These are phyloP conservation scores for Dicyrtomina minuta DNA, from an alignment of 2,888 invertebrate species.

Conservation along the genomic window DNA sequence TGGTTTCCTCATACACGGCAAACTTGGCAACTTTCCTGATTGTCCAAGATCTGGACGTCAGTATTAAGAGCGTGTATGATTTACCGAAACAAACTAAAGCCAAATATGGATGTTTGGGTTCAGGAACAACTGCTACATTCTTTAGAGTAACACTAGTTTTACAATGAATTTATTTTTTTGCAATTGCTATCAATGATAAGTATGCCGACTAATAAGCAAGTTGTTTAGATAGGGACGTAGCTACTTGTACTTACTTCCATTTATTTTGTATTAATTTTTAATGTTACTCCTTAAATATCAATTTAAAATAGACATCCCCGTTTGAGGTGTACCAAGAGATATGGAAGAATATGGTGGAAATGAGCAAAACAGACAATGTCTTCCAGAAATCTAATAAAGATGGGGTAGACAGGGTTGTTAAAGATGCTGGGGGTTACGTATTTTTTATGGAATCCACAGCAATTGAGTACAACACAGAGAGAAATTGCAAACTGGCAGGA, in stretches of 20 bases:
- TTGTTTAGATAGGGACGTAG: too few relatives aligned
- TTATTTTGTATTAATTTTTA: neutral
- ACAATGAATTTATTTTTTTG: too few relatives aligned
- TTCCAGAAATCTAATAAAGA: constrained; percentile 69
- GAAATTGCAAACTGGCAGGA: constrained; percentile 84
- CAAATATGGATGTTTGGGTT: constrained; percentile 36
- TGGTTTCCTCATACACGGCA: constrained; percentile 96
- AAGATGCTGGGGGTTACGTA: constrained; percentile 75
- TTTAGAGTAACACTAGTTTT: constrained; percentile 17
- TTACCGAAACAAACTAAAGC: constrained; percentile 94
- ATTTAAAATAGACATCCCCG: constrained; percentile 27
- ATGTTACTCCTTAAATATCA: too few relatives aligned
- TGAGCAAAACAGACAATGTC: constrained; percentile 18
- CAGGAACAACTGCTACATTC: constrained; percentile 29
- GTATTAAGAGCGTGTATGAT: constrained; percentile 93
- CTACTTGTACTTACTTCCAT: too few relatives aligned
- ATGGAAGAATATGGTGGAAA: constrained; percentile 20
- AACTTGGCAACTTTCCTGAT: constrained; percentile 92
- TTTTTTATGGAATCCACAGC: constrained; percentile 97
- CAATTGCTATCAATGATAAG: too few relatives aligned
- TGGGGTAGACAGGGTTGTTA: constrained; percentile 82
- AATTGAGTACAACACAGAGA: constrained; percentile 81
- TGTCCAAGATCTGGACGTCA: constrained; percentile 87
- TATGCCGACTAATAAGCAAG: neutral
- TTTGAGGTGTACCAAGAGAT: neutral